These are phyloP conservation scores for Pegea sp. DNA, from an alignment of 23 tunicate genomes.

Conservation along the genomic window DNA sequence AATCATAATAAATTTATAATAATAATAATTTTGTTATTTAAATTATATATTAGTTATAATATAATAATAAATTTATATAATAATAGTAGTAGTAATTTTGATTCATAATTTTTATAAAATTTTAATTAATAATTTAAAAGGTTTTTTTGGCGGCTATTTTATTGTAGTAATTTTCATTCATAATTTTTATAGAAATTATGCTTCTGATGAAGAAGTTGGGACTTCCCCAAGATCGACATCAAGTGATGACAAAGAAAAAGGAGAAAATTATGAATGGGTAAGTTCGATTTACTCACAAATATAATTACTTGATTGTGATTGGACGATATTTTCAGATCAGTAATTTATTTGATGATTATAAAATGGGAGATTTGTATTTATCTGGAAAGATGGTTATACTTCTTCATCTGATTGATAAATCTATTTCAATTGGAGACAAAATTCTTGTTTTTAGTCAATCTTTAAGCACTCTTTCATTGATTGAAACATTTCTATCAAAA, in stretches of 20 bases:
- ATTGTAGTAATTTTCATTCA: too few species aligned
- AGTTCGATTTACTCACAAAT: background rate
- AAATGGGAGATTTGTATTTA: slow-evolving; percentile 18
- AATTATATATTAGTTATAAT: too few species aligned
- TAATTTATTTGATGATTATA: slow-evolving; percentile 4
- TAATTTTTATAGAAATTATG: too few species aligned
- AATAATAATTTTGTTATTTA: too few species aligned
- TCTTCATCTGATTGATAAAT: slow-evolving; percentile 30
- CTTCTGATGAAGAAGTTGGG: background rate
- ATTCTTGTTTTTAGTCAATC: slow-evolving; percentile 86
- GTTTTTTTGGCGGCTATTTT: too few species aligned
- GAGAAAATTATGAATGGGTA: slow-evolving; percentile 64
- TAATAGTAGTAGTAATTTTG: too few species aligned
- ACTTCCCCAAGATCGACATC: slow-evolving; percentile 1
- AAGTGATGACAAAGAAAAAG: slow-evolving; percentile 32
- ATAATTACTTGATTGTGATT: background rate
- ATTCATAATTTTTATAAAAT: too few species aligned
- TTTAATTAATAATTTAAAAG: too few species aligned
- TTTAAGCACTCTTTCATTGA: slow-evolving; percentile 52
- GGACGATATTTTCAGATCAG: background rate
- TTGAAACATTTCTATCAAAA: slow-evolving; percentile 47
- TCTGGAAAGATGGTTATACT: slow-evolving; percentile 78
- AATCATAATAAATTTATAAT: too few species aligned
- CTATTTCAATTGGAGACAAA: slow-evolving; percentile 44
- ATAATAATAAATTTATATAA: too few species aligned